phyloP scores from a whole-genome alignment of 2,888 invertebrate species.

The Deilephila elpenor region DNA sequence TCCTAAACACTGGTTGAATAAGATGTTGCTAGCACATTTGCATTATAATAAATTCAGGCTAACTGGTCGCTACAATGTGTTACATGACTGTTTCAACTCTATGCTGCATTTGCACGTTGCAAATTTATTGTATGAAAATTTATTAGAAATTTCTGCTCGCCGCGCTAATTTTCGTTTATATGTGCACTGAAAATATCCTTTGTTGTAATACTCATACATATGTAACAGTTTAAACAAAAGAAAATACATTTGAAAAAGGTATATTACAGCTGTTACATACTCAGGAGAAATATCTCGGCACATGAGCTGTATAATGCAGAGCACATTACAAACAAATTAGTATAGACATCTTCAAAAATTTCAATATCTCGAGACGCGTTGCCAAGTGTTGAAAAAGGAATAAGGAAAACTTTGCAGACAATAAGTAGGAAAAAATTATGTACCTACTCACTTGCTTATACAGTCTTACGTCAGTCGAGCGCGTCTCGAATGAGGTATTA shows the following conservation, averaged over 20 bases:
- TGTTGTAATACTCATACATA: background rate
- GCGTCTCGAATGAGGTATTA: conserved; percentile 10
- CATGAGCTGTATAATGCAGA: background rate
- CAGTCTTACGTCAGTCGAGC: conserved; percentile 5
- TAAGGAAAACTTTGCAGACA: background rate
- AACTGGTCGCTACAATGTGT: conserved; percentile 19
- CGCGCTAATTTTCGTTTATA: background rate
- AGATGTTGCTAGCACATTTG: conserved; percentile 26
- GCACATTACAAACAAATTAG: background rate
- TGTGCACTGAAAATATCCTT: background rate
- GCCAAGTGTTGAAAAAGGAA: background rate
- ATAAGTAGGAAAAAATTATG: conserved; percentile 10
- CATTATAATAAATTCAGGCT: conserved; percentile 21
- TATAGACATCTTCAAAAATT: background rate
- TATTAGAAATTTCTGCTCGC: background rate
- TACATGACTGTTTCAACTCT: conserved; percentile 24
- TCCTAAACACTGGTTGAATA: conserved; percentile 14
- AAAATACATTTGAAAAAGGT: too few species aligned
- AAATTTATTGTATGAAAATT: background rate
- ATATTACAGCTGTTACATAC: background rate
- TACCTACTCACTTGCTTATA: background rate
- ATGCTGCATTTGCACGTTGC: background rate
- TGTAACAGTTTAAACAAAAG: too few species aligned
- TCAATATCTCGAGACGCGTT: background rate
- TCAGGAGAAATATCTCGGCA: background rate